These are phyloP conservation scores for Diorhabda elongata DNA, from an alignment of 1,140 invertebrate genomes.

Conservation along the genomic window DNA sequence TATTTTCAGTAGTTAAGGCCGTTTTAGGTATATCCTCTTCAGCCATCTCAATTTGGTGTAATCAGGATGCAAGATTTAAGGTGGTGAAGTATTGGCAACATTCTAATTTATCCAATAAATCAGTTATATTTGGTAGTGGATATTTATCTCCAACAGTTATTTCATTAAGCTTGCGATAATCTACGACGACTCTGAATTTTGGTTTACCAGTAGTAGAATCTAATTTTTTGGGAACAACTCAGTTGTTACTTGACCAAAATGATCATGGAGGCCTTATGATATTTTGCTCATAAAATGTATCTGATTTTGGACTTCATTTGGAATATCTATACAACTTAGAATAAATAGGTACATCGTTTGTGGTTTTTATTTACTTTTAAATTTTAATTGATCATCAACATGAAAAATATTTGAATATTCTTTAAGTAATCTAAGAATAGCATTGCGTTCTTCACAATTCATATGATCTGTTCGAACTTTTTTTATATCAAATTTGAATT, in stretches of 20 bases:
- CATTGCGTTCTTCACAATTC: no score
- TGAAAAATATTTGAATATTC: no score
- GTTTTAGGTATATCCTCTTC: constrained; percentile 6
- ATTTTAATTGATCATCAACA: no score
- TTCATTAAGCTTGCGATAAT: constrained; percentile 20
- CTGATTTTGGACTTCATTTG: no score
- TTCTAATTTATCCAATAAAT: not conserved
- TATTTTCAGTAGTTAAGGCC: constrained; percentile 16
- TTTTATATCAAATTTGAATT: no score
- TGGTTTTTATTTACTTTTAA: no score
- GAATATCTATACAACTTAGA: no score
- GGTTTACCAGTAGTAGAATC: constrained; percentile 17
- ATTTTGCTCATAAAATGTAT: no score
- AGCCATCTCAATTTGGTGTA: not conserved
- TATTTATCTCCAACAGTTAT: constrained; percentile 17
- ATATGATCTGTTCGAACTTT: no score
- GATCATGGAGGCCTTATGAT: not conserved
- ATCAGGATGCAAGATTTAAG: constrained; percentile 10
- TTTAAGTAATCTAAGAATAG: no score
- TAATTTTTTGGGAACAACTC: constrained; percentile 13
- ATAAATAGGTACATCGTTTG: no score
- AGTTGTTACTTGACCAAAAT: not conserved
- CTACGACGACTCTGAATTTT: constrained; percentile 25
- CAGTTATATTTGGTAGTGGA: no score
- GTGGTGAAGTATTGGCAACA: constrained; percentile 16